Conservation (phyloP, 2,797 vertebrate species). For the Liasis olivaceus region DNA sequence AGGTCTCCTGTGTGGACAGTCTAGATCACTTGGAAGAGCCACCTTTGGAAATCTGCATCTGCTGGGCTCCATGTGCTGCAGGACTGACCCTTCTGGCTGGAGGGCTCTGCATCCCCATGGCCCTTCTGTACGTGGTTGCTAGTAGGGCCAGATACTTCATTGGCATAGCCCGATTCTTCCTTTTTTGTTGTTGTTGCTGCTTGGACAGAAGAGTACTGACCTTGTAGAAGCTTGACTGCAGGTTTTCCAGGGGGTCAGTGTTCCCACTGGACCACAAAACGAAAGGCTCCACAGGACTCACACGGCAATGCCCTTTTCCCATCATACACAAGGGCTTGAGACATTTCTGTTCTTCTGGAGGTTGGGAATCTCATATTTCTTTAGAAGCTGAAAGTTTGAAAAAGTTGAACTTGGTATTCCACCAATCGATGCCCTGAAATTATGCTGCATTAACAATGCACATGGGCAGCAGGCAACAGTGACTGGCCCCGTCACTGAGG, state of each 20-base stretch:
- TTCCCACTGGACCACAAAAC: not conserved
- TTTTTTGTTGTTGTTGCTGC: not conserved
- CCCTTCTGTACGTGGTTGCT: not conserved
- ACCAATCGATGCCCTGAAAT: not conserved
- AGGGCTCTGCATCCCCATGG: not conserved
- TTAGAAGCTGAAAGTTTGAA: not conserved
- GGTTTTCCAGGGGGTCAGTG: not conserved
- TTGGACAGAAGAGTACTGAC: not conserved
- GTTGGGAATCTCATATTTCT: not conserved
- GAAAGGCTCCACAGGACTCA: not conserved
- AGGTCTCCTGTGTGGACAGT: not conserved
- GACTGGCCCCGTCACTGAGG: not conserved
- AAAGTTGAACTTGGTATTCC: not conserved
- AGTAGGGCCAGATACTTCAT: not conserved
- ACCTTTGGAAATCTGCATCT: not conserved
- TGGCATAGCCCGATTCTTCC: not conserved
- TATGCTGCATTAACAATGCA: not conserved
- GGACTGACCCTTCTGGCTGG: not conserved
- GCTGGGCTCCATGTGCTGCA: not conserved
- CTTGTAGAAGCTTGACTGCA: not conserved
- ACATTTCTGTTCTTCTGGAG: not conserved
- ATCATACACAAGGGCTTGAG: not conserved
- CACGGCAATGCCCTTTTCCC: not conserved
- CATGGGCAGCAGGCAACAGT: not conserved
- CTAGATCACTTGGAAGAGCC: not conserved